Evolutionary conservation across 2,797 vertebrate species (phyloP), one percentile per base, ranked within the genome.

Genomic region (Ibycter americanus): DNA sequence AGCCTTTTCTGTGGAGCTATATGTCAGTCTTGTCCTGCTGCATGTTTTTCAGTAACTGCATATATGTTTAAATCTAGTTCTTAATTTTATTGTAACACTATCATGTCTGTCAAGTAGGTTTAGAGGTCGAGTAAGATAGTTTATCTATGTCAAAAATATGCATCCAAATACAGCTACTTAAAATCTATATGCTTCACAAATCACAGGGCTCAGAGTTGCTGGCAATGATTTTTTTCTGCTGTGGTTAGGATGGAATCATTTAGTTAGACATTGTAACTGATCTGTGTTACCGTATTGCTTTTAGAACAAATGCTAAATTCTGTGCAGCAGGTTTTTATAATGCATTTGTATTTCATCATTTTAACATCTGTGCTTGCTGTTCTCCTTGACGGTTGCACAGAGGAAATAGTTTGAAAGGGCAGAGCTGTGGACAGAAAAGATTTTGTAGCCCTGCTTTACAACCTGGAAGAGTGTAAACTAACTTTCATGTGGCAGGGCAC

Each of bases 151-250:
- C 1, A 15, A 34, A 83, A 79, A 54, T 34, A 21, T 0, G 6
- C 15, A 58, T 83, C 26, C 29, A 42, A 46, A 22, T 42, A 22
- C 6, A 78, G 8, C n/a, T 81, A 29, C 27, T 81, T 76, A 21
- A 44, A 71, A 36, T 25, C 15, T 40, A 1, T 22, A 3, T 0
- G 0, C 59, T 55, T 63, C 6, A 25, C 19, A 79, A 20, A 66
- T 71, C 4, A 1, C 34, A 27, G 14, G 12, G 14, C 42, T 21
- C 15, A 8, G 67, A 34, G 36, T 2, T 73, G 22, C 11, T 85
- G 63, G 34, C 58, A 55, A 38, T 47, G 66, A 29, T 22, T 55
- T 55, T 19, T 5, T 36, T 74, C 29, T 84, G 21, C n/a, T 56
- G 18, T 77, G 63, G 32, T 66, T 44, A 13, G 56, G 11, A 19